phyloP scores from a whole-genome alignment of 2,888 invertebrate species.

The Stenoptilia bipunctidactyla region DNA sequence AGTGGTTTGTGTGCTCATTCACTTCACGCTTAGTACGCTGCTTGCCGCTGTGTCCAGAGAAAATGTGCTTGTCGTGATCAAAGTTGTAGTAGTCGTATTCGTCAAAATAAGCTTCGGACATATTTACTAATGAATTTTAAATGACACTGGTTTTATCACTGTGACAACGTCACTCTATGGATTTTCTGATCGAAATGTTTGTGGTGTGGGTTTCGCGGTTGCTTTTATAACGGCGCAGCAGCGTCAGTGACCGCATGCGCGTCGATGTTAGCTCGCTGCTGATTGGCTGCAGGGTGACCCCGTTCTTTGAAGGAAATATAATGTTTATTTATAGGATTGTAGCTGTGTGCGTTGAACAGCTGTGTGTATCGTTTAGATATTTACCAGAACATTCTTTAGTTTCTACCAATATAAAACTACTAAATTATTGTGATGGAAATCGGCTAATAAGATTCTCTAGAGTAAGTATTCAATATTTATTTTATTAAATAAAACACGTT shows the following conservation, averaged over 20 bases:
- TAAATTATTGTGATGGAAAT: too few relatives aligned
- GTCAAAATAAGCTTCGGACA: conserved; percentile 89
- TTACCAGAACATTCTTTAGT: neutral
- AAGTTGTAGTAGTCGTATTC: conserved; percentile 96
- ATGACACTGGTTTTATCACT: conserved; percentile 20
- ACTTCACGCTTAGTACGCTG: conserved; percentile 92
- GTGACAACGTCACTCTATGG: conserved; percentile 29
- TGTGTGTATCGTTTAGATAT: neutral
- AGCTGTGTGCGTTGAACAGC: conserved; percentile 27
- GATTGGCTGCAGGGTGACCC: conserved; percentile 55
- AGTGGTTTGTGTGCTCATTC: conserved; percentile 89
- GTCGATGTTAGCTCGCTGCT: conserved; percentile 48
- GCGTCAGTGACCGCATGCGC: conserved; percentile 63
- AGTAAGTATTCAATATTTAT: too few relatives aligned
- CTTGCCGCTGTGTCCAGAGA: conserved; percentile 90
- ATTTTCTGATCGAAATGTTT: conserved; percentile 40
- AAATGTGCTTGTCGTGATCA: conserved; percentile 91
- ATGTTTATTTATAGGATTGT: conserved; percentile 32
- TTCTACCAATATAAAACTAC: too few relatives aligned
- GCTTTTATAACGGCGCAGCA: conserved; percentile 45
- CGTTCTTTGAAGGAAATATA: conserved; percentile 20
- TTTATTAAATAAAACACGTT: too few relatives aligned
- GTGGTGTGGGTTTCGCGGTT: conserved; percentile 20
- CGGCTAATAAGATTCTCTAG: too few relatives aligned
- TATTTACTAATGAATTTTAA: conserved; percentile 41